Base-by-base conservation (phyloP, 1,140 invertebrate genomes). In the Drosophila serrata region DNA sequence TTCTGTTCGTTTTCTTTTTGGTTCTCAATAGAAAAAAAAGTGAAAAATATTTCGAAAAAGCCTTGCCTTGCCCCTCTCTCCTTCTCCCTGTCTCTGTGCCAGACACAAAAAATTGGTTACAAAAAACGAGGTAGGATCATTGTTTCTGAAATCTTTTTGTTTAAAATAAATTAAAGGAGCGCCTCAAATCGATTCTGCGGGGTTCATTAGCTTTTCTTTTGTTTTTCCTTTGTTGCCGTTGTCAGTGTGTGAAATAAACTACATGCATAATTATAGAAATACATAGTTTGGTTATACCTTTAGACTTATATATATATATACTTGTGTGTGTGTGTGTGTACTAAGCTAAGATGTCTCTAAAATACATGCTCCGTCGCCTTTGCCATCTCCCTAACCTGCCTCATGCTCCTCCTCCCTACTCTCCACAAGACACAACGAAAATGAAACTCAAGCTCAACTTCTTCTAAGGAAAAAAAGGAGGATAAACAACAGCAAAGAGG, bases 121-220 rank as follows among this genome's bases (percentile, higher is more conserved):
- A 77, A 81, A 91, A 91, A 91, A 91, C 90, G 90, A 91, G 90
- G 90, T 91, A 91, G 90, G 90, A 91, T 53, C 81, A 91, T 91
- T 91, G 84, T 81, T 90, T 67, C 22, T 65, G n/a, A 42, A 40
- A 27, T 70, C 24, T 39, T 43, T 61, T 61, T 46, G 29, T 57
- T 40, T 11, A 15, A 72, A 78, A 62, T 17, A 27, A 82, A 40
- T 43, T 48, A 42, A 57, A 43, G 74, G 49, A 49, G 74, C 74
- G 62, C 35, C 48, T 76, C 46, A 49, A 76, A 61, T 61, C 17
- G 33, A 27, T 69, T 77, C 58, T 37, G 48, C 29, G 19, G 70
- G 51, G 31, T 29, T 15, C 37, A 13, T 53, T 12, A 19, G 5
- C 40, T 12, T 17, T 6, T 42, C 9, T 42, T 8, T 22, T n/a